phyloP scores from a whole-genome alignment of 2,888 invertebrate species.

The Aproaerema taeniolella region DNA sequence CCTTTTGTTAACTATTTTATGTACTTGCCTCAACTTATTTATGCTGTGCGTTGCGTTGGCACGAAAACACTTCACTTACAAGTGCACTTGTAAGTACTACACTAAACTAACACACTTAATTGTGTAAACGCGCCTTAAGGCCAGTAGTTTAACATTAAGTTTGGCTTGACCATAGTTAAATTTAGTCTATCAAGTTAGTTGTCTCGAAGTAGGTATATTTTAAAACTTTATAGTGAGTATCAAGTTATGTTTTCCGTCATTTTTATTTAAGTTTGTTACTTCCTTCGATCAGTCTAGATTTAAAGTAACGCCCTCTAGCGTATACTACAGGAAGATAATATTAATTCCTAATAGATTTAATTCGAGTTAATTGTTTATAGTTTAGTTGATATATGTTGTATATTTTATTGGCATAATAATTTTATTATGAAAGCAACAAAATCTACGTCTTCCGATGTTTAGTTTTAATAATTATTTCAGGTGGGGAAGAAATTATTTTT shows the following conservation, averaged over 20 bases:
- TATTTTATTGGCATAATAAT: conserved; percentile 34
- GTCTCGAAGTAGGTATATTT: background rate
- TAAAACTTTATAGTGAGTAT: too few species aligned
- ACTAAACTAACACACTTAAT: too few species aligned
- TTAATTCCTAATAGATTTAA: conserved; percentile 19
- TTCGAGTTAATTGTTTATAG: conserved; percentile 22
- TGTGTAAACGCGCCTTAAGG: too few species aligned
- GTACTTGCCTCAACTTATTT: too few species aligned
- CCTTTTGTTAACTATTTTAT: conserved; percentile 4
- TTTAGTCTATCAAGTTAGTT: background rate
- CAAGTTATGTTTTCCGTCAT: background rate
- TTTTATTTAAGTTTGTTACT: background rate
- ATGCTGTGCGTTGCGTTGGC: too few species aligned
- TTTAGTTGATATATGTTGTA: conserved; percentile 21
- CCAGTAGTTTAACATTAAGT: conserved; percentile 24
- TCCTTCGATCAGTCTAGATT: too few species aligned
- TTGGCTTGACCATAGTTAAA: conserved; percentile 19
- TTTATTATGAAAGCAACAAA: conserved; percentile 41
- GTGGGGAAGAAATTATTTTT: too few species aligned
- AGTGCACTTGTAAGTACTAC: too few species aligned
- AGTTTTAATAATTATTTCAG: too few species aligned
- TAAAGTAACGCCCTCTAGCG: conserved; percentile 34
- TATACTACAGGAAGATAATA: conserved; percentile 31
- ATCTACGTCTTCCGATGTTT: conserved; percentile 56
- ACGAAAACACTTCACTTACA: too few species aligned